A percentile compares a stretch with the other conserved stretches of the same genome.
phyloP scores from a whole-genome alignment of 2,888 invertebrate genomes.

The Eupithecia tripunctaria region DNA sequence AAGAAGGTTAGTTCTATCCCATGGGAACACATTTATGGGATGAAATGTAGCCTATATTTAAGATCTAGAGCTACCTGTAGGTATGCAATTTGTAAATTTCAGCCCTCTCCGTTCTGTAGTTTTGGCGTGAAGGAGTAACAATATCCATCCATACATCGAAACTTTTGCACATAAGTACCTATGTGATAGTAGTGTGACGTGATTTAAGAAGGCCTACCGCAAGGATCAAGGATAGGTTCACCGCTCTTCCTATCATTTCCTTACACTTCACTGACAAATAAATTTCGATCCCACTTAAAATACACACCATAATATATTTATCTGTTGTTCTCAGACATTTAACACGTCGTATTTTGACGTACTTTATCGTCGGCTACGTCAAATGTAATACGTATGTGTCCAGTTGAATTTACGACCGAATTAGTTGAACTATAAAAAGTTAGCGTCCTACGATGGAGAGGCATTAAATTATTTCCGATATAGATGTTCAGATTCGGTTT shows the following conservation, averaged over 20 bases:
- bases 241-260: constrained; percentile 27
- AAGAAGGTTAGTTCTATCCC: too few species aligned
- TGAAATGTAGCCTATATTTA: too few species aligned
- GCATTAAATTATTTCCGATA: constrained; percentile 47
- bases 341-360: constrained; percentile 72
- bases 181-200: too few species aligned
- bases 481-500: constrained; percentile 45
- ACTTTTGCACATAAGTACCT: too few species aligned
- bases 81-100: too few species aligned
- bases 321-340: constrained; percentile 63
- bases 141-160: too few species aligned
- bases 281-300: constrained; percentile 45
- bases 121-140: too few species aligned
- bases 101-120: too few species aligned
- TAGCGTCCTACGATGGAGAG: constrained; percentile 45
- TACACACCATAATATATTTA: constrained; percentile 56
- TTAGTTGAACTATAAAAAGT: constrained; percentile 47
- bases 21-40: too few species aligned
- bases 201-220: neutral
- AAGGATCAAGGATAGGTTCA: neutral
- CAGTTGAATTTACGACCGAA: constrained; percentile 47
- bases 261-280: constrained; percentile 38
- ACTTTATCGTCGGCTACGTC: constrained; percentile 61
- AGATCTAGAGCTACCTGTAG: too few species aligned
- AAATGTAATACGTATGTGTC: constrained; percentile 44